Evolutionary conservation across 2,888 invertebrate genomes (phyloP).

Genomic region (Halocaridina rubra): DNA sequence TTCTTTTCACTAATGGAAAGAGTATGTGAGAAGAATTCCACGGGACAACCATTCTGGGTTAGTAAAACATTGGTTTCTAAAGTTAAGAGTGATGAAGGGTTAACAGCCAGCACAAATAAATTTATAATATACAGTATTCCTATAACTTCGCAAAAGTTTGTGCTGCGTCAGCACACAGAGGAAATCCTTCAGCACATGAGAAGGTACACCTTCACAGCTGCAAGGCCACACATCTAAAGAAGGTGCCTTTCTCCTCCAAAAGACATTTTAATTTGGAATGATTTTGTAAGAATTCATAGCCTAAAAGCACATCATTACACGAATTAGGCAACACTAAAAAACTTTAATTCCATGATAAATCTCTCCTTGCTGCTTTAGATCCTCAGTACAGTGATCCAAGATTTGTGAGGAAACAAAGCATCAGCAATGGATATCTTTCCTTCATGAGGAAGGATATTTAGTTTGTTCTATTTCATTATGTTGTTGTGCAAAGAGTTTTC

Average conservation of each 20-base stretch:
- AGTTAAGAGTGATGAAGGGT: too few species aligned
- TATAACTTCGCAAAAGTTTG: too few species aligned
- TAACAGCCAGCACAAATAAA: too few species aligned
- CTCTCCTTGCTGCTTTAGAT: neutral
- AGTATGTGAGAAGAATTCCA: neutral
- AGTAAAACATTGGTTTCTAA: neutral
- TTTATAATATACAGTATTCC: too few species aligned
- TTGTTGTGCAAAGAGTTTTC: neutral
- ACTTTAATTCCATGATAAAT: neutral
- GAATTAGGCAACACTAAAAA: constrained; percentile 3
- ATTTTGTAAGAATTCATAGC: neutral
- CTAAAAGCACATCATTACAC: constrained; percentile 26
- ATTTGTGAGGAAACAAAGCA: neutral
- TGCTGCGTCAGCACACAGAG: too few species aligned
- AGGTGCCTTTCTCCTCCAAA: neutral
- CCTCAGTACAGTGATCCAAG: neutral
- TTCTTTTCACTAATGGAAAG: neutral
- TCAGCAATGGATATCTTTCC: neutral
- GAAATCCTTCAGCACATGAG: neutral
- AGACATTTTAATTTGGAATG: constrained; percentile 2
- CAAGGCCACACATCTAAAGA: neutral
- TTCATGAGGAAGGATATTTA: neutral
- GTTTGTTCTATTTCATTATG: neutral
- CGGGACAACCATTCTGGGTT: neutral
- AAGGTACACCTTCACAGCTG: neutral